Evolutionary conservation across 2,888 invertebrate species (phyloP), one percentile per base, ranked within the genome.

Genomic region (Drosophila birchii): DNA sequence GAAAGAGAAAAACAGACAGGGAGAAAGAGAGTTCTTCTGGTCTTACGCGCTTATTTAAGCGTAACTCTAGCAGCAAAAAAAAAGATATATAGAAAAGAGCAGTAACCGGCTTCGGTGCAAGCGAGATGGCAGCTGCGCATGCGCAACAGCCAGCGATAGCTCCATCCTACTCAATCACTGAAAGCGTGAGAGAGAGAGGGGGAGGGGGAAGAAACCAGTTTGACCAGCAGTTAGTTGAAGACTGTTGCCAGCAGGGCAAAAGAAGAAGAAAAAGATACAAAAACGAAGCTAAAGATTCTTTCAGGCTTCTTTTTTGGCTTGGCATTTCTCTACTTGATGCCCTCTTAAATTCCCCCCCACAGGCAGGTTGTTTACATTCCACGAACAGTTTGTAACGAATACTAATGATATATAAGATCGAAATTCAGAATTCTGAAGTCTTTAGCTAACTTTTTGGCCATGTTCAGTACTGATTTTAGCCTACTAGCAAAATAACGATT

Each of bases 41-140:
- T 89, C 66, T 89, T 88, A 88, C 89, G 86, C 88, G 80, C 68
- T 78, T 84, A 86, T 80, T 83, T 87, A 75, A 80, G 90, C 90
- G 86, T 87, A 90, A 89, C 88, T 78, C 89, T 81, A 81, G 86
- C 82, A 88, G 86, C 80, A 44, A 34, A 14, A 59, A 18, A 29
- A 14, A 44, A 12, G n/a, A 38, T 26, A 36, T 36, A 32, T 18
- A 39, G 55, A 45, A 63, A 38, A 43, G 29, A 51, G 32, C 34
- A 9, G 41, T 29, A 61, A 64, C 51, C 62, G 62, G 62, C 62
- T 62, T 62, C 54, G 58, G 77, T 51, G 60, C 49, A 39, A 88
- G 80, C 70, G 83, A 77, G 81, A 86, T 20, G 39, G 53, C 69
- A 54, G 67, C 62, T 78, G 63, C 79, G 76, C 76, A 76, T 78